Base-by-base conservation (phyloP, 2,797 vertebrate genomes). In the Melanotaenia boesemani region DNA sequence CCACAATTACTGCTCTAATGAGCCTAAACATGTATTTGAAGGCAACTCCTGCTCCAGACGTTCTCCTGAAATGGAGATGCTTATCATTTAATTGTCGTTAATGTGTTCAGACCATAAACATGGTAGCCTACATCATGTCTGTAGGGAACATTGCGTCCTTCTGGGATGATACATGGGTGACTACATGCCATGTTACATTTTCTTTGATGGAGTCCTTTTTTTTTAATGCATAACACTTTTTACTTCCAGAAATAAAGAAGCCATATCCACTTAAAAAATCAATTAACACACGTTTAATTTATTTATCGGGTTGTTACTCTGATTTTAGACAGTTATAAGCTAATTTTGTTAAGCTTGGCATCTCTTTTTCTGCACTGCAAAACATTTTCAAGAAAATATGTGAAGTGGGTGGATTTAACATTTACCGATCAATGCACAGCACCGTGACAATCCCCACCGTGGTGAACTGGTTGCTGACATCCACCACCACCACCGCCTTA, bases 401-500 rank as follows among this genome's bases (percentile, higher is more conserved):
- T 30, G 20, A 2, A 10, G 6, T 0, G 4, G 5, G 11, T 0
- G 5, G 11, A 7, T 20, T 39, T 20, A 2, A 11, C 15, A 79
- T 93, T 91, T 77, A 95, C 95, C 95, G 88, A 70, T 96, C 95
- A 71, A 96, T 95, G 78, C 95, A 95, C 54, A 96, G 67, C 57
- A 96, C 94, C 0, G 95, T 96, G 0, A 96, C 93, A 44, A 95
- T 95, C 3, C 95, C 95, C 83, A 96, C 95, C 0, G 95, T 96
- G 70, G 95, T 96, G 63, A 96, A 96, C 89, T 96, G 95, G 89
- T 95, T 96, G 88, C 95, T 95, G 28, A 96, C 95, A 41, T 96
- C 95, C 86, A 95, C 93, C 84, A 96, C 95, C 72, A 95, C 95
- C 6, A 96, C 94, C 18, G 94, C 94, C 68, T 95, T 95, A 32